These are phyloP conservation scores for Cordilura impudica DNA, from an alignment of 2,888 invertebrate genomes.

Conservation along the genomic window DNA sequence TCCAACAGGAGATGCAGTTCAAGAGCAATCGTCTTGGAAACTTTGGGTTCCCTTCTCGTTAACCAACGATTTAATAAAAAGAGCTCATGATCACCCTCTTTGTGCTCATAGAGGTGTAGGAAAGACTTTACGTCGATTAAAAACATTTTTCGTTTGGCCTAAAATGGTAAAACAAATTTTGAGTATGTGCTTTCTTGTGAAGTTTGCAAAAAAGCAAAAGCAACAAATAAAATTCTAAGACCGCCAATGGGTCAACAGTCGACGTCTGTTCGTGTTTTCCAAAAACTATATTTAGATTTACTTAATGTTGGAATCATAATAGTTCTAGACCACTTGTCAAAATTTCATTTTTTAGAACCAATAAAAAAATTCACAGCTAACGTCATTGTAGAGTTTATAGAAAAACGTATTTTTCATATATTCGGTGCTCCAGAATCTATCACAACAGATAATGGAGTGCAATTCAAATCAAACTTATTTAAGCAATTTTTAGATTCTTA, in stretches of 20 bases:
- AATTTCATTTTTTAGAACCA: no score
- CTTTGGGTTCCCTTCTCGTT: slow-evolving; percentile 16
- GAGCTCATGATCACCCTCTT: neutral
- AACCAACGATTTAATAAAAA: neutral
- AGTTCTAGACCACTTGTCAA: no score
- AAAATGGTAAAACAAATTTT: neutral
- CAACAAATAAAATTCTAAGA: neutral
- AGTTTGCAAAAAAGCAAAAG: neutral
- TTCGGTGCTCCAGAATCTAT: no score
- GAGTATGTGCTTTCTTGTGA: slow-evolving; percentile 7
- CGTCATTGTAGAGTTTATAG: no score
- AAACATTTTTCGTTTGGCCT: slow-evolving; percentile 3
- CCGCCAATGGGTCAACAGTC: neutral
- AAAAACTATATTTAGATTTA: no score
- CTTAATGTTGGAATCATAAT: no score
- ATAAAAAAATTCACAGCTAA: no score
- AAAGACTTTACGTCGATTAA: neutral
- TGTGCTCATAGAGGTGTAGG: neutral
- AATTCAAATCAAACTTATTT: no score
- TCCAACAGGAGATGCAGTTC: neutral
- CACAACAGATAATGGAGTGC: no score
- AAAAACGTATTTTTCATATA: no score
- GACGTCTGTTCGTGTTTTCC: no score
- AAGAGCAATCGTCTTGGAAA: slow-evolving; percentile 36
- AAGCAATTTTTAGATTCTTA: no score